Percentiles rank a stretch among this genome's conserved stretches.
These are phyloP conservation scores for Arrhopalites spinosus DNA, from an alignment of 2,888 invertebrate genomes.

Conservation along the genomic window DNA sequence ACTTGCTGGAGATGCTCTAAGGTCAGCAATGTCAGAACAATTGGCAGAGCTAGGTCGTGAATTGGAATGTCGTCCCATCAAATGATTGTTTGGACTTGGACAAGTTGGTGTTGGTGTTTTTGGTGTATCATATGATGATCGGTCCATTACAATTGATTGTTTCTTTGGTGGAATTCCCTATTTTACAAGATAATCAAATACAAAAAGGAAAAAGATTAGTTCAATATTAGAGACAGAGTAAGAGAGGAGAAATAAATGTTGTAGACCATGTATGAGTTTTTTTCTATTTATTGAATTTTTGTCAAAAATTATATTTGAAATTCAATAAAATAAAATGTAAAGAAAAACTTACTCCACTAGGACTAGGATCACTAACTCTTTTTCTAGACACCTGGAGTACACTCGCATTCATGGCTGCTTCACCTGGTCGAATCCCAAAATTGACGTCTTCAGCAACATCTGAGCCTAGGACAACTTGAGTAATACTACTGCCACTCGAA, in stretches of 20 bases:
- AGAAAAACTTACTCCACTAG: slow-evolving; percentile 41
- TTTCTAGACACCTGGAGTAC: slow-evolving; percentile 54
- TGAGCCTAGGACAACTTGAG: slow-evolving; percentile 53
- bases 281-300: neutral
- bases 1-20: slow-evolving; percentile 29
- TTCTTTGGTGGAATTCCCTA: slow-evolving; percentile 52
- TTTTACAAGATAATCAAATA: neutral
- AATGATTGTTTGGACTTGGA: slow-evolving; percentile 47
- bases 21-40: slow-evolving; percentile 33
- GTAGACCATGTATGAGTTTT: neutral
- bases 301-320: neutral
- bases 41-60: slow-evolving; percentile 51
- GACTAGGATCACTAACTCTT: slow-evolving; percentile 50
- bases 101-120: slow-evolving; percentile 54
- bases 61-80: slow-evolving; percentile 38
- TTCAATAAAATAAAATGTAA: neutral
- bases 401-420: slow-evolving; percentile 32
- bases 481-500: slow-evolving; percentile 44
- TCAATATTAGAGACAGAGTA: too few species aligned
- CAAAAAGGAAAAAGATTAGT: neutral
- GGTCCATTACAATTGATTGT: slow-evolving; percentile 39
- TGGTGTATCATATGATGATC: slow-evolving; percentile 30
- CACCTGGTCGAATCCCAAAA: neutral
- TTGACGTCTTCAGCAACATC: slow-evolving; percentile 33
- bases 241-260: too few species aligned